Conservation (phyloP, 2,888 invertebrate species). For the Chamaedrilus cognettii region DNA sequence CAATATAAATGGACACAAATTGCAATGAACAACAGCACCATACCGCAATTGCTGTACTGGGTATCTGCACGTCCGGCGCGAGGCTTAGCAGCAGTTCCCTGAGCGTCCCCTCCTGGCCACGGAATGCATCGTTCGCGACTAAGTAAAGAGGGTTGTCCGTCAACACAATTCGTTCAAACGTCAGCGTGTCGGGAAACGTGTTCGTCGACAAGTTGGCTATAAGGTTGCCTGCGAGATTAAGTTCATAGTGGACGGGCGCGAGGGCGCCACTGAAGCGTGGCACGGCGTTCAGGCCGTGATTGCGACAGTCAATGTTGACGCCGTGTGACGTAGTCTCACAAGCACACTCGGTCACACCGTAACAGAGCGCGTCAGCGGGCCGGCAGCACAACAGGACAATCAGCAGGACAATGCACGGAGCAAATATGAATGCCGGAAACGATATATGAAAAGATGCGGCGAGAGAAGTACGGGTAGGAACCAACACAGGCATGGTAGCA, state of each 20-base stretch:
- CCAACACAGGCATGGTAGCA: no score
- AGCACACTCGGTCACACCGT: constrained; percentile 3
- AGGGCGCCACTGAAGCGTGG: background rate
- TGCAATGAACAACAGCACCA: no score
- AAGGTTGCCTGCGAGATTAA: constrained; percentile 9
- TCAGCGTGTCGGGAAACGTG: constrained; percentile 3
- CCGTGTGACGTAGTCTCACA: constrained; percentile 11
- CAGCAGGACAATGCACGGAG: no score
- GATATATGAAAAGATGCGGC: no score
- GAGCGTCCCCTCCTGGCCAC: constrained; percentile 4
- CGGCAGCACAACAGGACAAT: background rate
- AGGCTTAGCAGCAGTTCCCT: background rate
- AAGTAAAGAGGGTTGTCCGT: background rate
- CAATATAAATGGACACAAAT: no score
- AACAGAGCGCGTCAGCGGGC: background rate
- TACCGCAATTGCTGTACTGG: no score
- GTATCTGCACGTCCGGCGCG: background rate
- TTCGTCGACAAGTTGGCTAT: background rate
- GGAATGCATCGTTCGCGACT: constrained; percentile 12
- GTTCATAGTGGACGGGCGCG: background rate
- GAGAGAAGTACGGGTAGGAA: no score
- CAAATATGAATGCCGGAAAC: no score
- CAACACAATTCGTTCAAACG: constrained; percentile 5
- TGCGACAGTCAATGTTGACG: constrained; percentile 11
- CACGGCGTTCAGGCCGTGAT: constrained; percentile 1